phyloP scores from a whole-genome alignment of 2,888 invertebrate genomes.

The Xanthia togata region DNA sequence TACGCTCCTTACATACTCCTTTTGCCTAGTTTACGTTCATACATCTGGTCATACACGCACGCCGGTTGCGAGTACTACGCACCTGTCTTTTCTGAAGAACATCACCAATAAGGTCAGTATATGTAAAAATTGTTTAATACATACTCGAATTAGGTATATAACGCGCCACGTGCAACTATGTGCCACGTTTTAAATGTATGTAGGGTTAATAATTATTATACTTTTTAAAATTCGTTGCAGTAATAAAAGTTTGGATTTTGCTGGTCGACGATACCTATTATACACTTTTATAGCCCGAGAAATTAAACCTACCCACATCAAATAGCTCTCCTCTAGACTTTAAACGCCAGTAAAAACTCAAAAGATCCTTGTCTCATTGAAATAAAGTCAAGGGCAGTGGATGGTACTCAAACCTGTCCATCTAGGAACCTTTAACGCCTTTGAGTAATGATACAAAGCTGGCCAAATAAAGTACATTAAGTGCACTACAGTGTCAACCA shows the following conservation, averaged over 20 bases:
- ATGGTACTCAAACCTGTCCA: constrained; percentile 55
- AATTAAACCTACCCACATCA: not conserved
- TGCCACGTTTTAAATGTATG: not conserved
- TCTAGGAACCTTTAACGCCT: constrained; percentile 59
- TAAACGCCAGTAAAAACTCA: not conserved
- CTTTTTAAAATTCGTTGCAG: not conserved
- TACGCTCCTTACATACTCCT: no score
- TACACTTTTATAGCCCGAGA: no score
- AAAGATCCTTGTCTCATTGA: constrained; percentile 41
- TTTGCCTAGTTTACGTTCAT: no score
- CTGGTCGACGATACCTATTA: not conserved
- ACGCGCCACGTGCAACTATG: no score
- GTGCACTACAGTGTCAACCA: constrained; percentile 32
- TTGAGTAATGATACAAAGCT: constrained; percentile 46
- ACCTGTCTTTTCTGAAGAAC: no score
- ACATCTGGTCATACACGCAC: no score
- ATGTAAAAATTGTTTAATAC: no score
- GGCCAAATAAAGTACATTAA: constrained; percentile 48
- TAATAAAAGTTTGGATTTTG: not conserved
- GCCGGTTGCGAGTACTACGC: no score
- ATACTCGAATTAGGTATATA: no score
- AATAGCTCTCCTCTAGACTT: not conserved
- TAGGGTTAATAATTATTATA: no score
- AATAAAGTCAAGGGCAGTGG: constrained; percentile 58
- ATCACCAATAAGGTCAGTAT: no score